Conservation (phyloP, 2,797 vertebrate species). For the Pipistrellus pipistrellus region DNA sequence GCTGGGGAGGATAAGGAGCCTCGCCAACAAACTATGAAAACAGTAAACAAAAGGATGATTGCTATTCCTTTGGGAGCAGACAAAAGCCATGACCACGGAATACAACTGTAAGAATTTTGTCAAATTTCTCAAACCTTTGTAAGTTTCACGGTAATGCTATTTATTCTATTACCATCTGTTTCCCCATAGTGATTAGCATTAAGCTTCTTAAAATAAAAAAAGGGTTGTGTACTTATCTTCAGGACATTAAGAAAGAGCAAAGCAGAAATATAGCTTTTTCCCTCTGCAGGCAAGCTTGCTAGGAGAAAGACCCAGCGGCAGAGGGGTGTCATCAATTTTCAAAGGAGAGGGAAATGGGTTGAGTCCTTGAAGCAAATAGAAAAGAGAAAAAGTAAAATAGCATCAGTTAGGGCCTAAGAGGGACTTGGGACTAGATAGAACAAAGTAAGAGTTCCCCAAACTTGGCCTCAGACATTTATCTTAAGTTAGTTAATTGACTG, state of each 20-base stretch:
- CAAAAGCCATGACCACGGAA: not conserved
- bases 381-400: not conserved
- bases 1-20: not conserved
- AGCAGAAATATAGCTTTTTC: not conserved
- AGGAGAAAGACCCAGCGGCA: not conserved
- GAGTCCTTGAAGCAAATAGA: not conserved
- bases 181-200: conserved; percentile 64
- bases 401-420: not conserved
- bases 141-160: conserved; percentile 60
- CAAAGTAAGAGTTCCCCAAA: not conserved
- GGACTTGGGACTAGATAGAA: not conserved
- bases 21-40: not conserved
- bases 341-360: not conserved
- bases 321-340: not conserved
- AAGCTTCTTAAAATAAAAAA: conserved; percentile 75
- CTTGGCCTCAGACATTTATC: not conserved
- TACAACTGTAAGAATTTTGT: conserved; percentile 19
- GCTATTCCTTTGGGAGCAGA: not conserved
- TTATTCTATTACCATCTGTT: conserved; percentile 75
- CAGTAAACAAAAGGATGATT: not conserved
- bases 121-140: conserved; percentile 67
- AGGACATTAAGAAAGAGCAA: conserved; percentile 46
- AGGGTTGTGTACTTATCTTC: conserved; percentile 55
- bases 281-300: not conserved
- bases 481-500: not conserved